phyloP scores from a whole-genome alignment of 2,888 invertebrate genomes.

The Smittia sp. region DNA sequence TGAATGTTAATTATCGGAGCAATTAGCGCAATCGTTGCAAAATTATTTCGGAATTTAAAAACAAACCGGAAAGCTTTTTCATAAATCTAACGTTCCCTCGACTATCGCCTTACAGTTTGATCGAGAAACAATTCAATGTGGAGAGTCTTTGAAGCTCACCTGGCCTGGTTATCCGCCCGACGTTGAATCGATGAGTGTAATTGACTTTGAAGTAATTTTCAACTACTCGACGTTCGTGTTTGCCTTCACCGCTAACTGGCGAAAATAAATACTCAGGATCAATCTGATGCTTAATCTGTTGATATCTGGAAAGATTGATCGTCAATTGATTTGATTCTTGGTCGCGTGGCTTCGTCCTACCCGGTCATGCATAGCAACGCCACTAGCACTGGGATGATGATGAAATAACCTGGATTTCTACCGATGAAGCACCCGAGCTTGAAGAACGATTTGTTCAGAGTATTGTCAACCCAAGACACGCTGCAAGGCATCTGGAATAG shows the following conservation, averaged over 20 bases:
- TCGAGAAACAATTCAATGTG: neutral
- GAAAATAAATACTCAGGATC: slow-evolving; percentile 92
- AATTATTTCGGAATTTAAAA: neutral
- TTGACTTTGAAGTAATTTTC: slow-evolving; percentile 85
- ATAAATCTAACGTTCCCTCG: neutral
- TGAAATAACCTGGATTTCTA: slow-evolving; percentile 80
- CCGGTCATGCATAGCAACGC: slow-evolving; percentile 81
- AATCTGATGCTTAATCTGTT: slow-evolving; percentile 82
- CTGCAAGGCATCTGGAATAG: slow-evolving; percentile 67
- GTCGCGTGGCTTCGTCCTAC: slow-evolving; percentile 44
- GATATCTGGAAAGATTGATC: slow-evolving; percentile 56
- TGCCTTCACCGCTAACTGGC: slow-evolving; percentile 82
- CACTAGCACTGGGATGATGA: slow-evolving; percentile 80
- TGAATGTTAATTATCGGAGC: neutral
- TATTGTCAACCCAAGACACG: slow-evolving; percentile 73
- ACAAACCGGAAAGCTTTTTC: neutral
- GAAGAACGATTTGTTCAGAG: slow-evolving; percentile 77
- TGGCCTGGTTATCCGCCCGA: slow-evolving; percentile 82
- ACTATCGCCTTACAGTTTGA: neutral
- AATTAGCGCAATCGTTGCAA: neutral
- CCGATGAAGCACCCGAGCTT: slow-evolving; percentile 77
- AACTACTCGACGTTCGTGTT: slow-evolving; percentile 74
- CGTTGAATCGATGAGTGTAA: slow-evolving; percentile 80
- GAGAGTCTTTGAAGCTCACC: slow-evolving; percentile 55
- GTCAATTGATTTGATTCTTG: neutral